A percentile compares a stretch with the other conserved stretches of the same genome.
Conservation (phyloP, 2,888 invertebrate genomes). For the Abscondita cerata region DNA sequence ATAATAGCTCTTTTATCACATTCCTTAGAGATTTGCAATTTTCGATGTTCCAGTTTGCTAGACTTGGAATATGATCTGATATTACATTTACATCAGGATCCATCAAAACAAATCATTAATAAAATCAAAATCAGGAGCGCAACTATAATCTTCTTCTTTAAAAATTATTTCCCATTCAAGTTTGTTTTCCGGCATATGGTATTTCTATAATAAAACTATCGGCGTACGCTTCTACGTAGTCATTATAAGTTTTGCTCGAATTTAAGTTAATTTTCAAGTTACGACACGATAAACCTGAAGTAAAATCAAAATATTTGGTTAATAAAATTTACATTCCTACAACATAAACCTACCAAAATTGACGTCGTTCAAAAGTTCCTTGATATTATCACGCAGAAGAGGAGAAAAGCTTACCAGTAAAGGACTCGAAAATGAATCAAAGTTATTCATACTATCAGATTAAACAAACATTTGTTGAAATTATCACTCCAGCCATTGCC, state of each 20-base stretch:
- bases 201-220: slow-evolving; percentile 67
- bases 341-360: slow-evolving; percentile 43
- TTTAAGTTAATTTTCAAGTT: slow-evolving; percentile 19
- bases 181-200: slow-evolving; percentile 72
- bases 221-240: slow-evolving; percentile 51
- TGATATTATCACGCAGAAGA: slow-evolving; percentile 43
- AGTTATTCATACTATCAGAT: slow-evolving; percentile 32
- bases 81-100: slow-evolving; percentile 65
- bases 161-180: slow-evolving; percentile 76
- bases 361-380: slow-evolving; percentile 41
- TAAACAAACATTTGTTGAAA: too few species aligned
- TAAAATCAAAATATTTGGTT: background rate
- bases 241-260: background rate
- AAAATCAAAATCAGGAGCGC: slow-evolving; percentile 79
- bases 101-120: slow-evolving; percentile 71
- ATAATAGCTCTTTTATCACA: slow-evolving; percentile 68
- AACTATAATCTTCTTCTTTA: slow-evolving; percentile 59
- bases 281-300: slow-evolving; percentile 42
- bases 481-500: too few species aligned
- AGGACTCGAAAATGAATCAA: slow-evolving; percentile 22
- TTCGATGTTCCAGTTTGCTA: slow-evolving; percentile 69
- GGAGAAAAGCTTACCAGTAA: slow-evolving; percentile 43
- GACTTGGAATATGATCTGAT: slow-evolving; percentile 64
- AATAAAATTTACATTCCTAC: background rate
- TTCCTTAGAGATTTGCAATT: slow-evolving; percentile 66